A percentile compares a stretch with the other conserved stretches of the same genome.
These are phyloP conservation scores for Auanema sp. DNA, from an alignment of 2,888 invertebrate genomes.

Conservation along the genomic window DNA sequence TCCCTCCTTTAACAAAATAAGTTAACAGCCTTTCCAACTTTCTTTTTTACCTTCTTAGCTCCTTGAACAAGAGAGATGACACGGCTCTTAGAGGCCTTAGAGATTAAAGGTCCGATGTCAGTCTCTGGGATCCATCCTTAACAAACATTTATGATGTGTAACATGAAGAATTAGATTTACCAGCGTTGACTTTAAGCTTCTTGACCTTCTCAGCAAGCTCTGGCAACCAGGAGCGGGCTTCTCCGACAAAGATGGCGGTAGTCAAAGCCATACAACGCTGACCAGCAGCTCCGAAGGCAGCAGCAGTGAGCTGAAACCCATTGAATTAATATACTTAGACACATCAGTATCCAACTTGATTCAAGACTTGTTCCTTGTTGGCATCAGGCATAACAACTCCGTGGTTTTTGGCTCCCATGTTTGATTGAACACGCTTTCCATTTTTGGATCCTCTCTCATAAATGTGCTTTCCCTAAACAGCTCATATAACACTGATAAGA, in stretches of 20 bases:
- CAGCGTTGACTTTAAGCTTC: constrained; percentile 86
- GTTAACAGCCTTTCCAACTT: not conserved
- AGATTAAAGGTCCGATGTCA: constrained; percentile 83
- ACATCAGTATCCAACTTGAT: constrained; percentile 72
- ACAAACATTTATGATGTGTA: not conserved
- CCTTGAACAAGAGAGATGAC: constrained; percentile 68
- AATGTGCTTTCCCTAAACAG: constrained; percentile 81
- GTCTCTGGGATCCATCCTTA: constrained; percentile 70
- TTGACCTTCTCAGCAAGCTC: constrained; percentile 80
- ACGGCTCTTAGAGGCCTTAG: constrained; percentile 81
- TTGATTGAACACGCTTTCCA: constrained; percentile 93
- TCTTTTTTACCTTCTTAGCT: constrained; percentile 52
- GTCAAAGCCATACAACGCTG: constrained; percentile 99
- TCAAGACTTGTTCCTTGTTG: constrained; percentile 91
- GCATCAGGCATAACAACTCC: constrained; percentile 95
- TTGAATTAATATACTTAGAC: not conserved
- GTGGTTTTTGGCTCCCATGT: constrained; percentile 99
- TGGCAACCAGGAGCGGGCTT: constrained; percentile 88
- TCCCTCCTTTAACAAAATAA: constrained; percentile 69
- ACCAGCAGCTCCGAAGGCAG: constrained; percentile 98
- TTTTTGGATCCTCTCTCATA: constrained; percentile 86
- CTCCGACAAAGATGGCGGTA: constrained; percentile 83
- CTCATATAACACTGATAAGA: constrained; percentile 4
- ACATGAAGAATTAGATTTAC: constrained; percentile 57
- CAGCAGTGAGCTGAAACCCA: constrained; percentile 72